Percentiles rank a stretch among this genome's conserved stretches.
phyloP scores from a whole-genome alignment of 2,113 vertebrate genomes.

The Chlamydotis undulata region DNA sequence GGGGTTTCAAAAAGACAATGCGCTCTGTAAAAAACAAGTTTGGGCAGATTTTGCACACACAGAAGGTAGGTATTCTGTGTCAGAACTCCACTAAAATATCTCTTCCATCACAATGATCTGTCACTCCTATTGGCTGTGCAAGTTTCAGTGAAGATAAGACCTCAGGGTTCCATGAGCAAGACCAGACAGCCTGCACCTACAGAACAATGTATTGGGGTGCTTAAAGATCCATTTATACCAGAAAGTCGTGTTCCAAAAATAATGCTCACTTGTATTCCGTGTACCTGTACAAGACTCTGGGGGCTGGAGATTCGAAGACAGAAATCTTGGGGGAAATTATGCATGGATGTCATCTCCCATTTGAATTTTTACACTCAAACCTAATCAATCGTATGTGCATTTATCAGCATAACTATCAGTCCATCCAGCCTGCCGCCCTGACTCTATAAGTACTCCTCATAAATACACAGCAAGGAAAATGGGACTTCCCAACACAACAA shows the following conservation, averaged over 20 bases:
- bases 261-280: neutral
- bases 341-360: neutral
- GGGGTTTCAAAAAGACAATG: neutral
- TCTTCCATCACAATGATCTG: neutral
- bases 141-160: neutral
- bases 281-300: neutral
- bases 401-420: neutral
- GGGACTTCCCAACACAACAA: neutral
- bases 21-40: neutral
- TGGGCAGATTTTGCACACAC: neutral
- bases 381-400: neutral
- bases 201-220: neutral
- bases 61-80: neutral
- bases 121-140: neutral
- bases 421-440: neutral
- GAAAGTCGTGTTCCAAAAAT: neutral
- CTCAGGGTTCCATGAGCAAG: neutral
- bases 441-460: neutral
- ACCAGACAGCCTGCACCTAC: neutral
- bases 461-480: neutral
- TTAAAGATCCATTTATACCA: neutral
- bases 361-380: neutral
- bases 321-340: neutral
- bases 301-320: neutral
- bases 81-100: neutral